Percentiles rank a stretch among this genome's conserved stretches.
Evolutionary conservation across 2,113 vertebrate species (phyloP).

Genomic region (Pituophis catenifer): DNA sequence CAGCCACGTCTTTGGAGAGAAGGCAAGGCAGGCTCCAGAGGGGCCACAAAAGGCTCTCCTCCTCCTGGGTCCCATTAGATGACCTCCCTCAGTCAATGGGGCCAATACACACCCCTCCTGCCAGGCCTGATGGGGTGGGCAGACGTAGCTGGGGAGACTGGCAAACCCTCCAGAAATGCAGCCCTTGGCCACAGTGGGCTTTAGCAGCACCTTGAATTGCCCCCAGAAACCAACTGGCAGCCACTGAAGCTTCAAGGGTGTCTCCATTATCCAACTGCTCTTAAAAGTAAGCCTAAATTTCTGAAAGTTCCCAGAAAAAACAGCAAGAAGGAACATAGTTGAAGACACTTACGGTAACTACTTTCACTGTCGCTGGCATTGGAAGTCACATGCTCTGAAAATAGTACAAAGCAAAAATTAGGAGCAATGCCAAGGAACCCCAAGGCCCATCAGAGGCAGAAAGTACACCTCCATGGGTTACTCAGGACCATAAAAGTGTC

Average conservation of each 20-base stretch:
- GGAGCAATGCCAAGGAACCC: slow-evolving; percentile 44
- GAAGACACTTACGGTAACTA: slow-evolving; percentile 97
- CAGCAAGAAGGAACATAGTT: slow-evolving; percentile 56
- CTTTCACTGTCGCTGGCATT: slow-evolving; percentile 99
- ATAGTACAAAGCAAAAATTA: slow-evolving; percentile 78
- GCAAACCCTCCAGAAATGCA: neutral
- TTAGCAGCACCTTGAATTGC: neutral
- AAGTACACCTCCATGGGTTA: neutral
- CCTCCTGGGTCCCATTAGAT: neutral
- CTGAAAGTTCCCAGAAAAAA: neutral
- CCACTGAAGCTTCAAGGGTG: neutral
- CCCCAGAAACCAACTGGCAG: neutral
- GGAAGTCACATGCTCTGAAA: slow-evolving; percentile 97
- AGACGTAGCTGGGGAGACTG: neutral
- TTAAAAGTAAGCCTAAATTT: neutral
- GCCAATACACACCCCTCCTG: neutral
- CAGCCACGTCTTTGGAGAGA: neutral
- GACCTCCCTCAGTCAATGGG: neutral
- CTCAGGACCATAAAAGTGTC: neutral
- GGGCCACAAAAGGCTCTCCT: neutral
- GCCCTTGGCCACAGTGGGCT: neutral
- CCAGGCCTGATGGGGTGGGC: neutral
- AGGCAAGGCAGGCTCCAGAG: neutral
- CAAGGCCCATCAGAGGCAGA: neutral
- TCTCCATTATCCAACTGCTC: neutral